phyloP scores from a whole-genome alignment of 2,888 invertebrate genomes.

The Xylophagus ater region DNA sequence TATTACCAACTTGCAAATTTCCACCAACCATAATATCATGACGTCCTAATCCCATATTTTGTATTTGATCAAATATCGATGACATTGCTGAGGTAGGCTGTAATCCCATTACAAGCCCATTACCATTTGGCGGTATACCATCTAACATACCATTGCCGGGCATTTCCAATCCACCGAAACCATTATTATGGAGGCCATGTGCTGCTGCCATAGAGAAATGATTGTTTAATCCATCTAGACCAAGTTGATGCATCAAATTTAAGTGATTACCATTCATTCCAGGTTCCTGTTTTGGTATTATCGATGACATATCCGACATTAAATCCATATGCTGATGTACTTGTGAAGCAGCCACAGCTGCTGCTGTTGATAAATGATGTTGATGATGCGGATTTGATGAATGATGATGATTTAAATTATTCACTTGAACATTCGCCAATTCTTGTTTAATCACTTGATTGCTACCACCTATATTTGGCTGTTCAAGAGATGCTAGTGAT shows the following conservation, averaged over 20 bases:
- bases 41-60: constrained; percentile 21
- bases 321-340: constrained; percentile 42
- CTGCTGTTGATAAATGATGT: constrained; percentile 43
- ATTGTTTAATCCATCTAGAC: constrained; percentile 27
- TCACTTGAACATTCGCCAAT: constrained; percentile 6
- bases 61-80: constrained; percentile 30
- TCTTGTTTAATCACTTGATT: constrained; percentile 40
- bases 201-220: constrained; percentile 26
- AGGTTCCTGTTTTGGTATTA: constrained; percentile 23
- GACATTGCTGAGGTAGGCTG: constrained; percentile 19
- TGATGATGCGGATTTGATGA: constrained; percentile 2
- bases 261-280: constrained; percentile 35
- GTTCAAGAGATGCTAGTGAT: constrained; percentile 57
- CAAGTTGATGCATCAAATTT: constrained; percentile 29
- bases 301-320: constrained; percentile 33
- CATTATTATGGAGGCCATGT: constrained; percentile 19
- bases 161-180: constrained; percentile 16
- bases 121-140: constrained; percentile 26
- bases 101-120: constrained; percentile 28
- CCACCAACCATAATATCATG: constrained; percentile 4
- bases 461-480: constrained; percentile 41
- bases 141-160: constrained; percentile 15
- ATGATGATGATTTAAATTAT: constrained; percentile 11
- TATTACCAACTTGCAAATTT: constrained; percentile 19
- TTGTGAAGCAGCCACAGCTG: constrained; percentile 40